Evolutionary conservation across 2,113 vertebrate genomes (phyloP), one percentile per base, ranked within the genome.

Genomic region (Lutjanus erythropterus): DNA sequence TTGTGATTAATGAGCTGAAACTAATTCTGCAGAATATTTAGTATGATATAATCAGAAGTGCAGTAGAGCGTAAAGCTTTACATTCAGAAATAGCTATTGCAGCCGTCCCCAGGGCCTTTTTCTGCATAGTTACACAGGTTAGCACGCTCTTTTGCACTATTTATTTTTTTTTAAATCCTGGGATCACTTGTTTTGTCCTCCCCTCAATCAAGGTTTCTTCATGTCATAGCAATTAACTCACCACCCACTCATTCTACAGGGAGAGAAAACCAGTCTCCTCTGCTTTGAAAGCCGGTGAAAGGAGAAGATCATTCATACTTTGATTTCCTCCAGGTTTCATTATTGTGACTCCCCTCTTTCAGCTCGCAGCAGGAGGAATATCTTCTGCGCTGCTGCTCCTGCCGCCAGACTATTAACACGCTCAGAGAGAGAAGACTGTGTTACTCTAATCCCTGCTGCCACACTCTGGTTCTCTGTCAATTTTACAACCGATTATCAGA

Each of bases 91-190:
- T 49, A 47, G 29, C 4, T 61, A 23, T 49, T 35, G 29, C 31
- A 60, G 29, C 15, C 1, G 27, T 23, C 6, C n/a, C 31, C 15
- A 6, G 31, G n/a, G 52, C n/a, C 12, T 35, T 71, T 71, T 44
- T 50, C 4, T 31, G 21, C 65, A 35, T n/a, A 58, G 41, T 82
- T 58, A 23, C 50, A 69, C 53, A 65, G 19, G n/a, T n/a, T 27
- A 64, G 25, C 27, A 2, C 1, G 4, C 41, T 37, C 37, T 25
- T 35, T 11, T 62, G 33, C 11, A 27, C 27, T 23, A n/a, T n/a
- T n/a, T n/a, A n/a, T n/a, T 50, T 33, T 23, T 50, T 23, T 53
- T 31, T 19, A 23, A 6, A 3, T 14, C 19, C 27, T 15, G 55
- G 53, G 25, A 80, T 58, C 12, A 2, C 23, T 56, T 33, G 37